Percentiles rank a stretch among this genome's conserved stretches.
Evolutionary conservation across 2,888 invertebrate genomes (phyloP).

Genomic region (Pyrocoelia pectoralis): DNA sequence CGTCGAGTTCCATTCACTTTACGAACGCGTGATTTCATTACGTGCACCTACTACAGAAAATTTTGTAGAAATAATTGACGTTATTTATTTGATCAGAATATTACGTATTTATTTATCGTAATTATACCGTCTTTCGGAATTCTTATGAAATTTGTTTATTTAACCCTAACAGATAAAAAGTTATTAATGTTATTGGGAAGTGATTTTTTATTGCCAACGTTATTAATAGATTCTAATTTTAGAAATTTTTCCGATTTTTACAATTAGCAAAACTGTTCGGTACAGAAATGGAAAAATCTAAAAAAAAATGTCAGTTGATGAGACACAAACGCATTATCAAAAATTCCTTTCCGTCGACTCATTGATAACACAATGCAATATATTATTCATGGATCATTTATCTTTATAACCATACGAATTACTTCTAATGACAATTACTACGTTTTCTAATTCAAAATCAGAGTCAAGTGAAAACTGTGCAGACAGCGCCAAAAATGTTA

Average conservation of each 20-base stretch:
- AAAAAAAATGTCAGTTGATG: background rate
- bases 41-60: conserved; percentile 2
- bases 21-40: conserved; percentile 5
- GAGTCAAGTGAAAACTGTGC: too few species aligned
- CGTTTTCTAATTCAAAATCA: too few species aligned
- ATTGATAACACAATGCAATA: background rate
- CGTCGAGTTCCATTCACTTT: background rate
- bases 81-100: background rate
- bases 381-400: too few species aligned
- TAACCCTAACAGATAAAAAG: background rate
- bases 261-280: too few species aligned
- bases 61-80: conserved; percentile 14
- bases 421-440: too few species aligned
- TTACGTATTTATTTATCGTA: background rate
- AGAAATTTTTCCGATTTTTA: background rate
- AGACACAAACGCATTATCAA: background rate
- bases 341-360: background rate
- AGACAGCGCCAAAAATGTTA: too few species aligned
- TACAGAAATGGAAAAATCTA: background rate
- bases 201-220: background rate
- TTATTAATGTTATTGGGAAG: background rate
- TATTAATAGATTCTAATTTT: background rate
- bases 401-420: too few species aligned
- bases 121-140: background rate
- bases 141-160: conserved; percentile 2